A percentile compares a stretch with the other conserved stretches of the same genome.
phyloP scores from a whole-genome alignment of 2,113 vertebrate species.

The Clarias batrachus region DNA sequence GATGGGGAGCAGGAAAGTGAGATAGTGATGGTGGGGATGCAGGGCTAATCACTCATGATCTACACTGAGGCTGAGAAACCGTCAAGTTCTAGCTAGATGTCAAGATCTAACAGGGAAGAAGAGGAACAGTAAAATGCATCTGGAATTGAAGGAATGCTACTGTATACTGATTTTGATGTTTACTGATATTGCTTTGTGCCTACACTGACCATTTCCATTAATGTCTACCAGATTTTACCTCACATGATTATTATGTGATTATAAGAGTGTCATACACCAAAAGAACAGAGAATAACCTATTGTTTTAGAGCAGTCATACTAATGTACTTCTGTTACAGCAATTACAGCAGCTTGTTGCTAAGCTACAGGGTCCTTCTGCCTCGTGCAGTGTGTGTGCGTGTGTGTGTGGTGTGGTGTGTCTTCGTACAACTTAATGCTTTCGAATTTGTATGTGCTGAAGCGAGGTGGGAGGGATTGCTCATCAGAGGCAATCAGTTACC shows the following conservation, averaged over 20 bases:
- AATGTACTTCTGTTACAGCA: conserved; percentile 62
- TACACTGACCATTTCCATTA: conserved; percentile 21
- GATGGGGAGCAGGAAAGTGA: conserved; percentile 54
- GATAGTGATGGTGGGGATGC: background rate
- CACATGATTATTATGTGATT: conserved; percentile 27
- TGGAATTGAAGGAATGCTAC: background rate
- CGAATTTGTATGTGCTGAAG: conserved; percentile 48
- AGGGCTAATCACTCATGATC: conserved; percentile 35
- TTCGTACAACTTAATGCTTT: conserved; percentile 49
- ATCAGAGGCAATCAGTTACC: conserved; percentile 41
- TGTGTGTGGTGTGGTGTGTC: conserved; percentile 42
- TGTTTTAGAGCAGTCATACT: conserved; percentile 61
- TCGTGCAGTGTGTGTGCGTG: conserved; percentile 47
- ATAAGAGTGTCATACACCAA: conserved; percentile 36
- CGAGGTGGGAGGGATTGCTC: conserved; percentile 39
- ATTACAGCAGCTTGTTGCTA: conserved; percentile 68
- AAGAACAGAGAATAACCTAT: conserved; percentile 50
- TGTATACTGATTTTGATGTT: conserved; percentile 11
- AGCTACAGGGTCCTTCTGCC: conserved; percentile 61
- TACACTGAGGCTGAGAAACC: conserved; percentile 16
- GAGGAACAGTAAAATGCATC: background rate
- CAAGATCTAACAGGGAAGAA: background rate
- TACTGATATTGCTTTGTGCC: background rate
- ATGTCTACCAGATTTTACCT: conserved; percentile 3
- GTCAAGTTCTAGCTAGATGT: conserved; percentile 14